phyloP scores from a whole-genome alignment of 2,888 invertebrate genomes.

The Odontocolon sp. region DNA sequence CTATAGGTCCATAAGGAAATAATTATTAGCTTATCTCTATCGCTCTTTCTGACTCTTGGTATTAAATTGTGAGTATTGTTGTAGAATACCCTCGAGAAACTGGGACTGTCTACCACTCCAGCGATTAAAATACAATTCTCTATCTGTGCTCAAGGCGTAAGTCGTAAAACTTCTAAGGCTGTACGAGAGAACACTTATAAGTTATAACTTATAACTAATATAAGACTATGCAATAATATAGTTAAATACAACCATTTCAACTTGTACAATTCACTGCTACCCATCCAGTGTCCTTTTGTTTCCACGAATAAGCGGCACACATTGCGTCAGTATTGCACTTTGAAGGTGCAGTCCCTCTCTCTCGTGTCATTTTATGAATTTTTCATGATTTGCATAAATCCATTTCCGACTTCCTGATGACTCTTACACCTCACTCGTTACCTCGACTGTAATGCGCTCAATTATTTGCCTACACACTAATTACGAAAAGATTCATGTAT shows the following conservation, averaged over 20 bases:
- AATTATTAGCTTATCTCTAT: conserved; percentile 50
- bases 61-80: background rate
- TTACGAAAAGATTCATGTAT: conserved; percentile 1
- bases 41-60: conserved; percentile 5
- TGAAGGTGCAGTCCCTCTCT: background rate
- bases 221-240: conserved; percentile 12
- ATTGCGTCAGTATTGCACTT: background rate
- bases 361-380: background rate
- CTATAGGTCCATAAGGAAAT: conserved; percentile 64
- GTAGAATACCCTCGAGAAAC: conserved; percentile 59
- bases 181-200: conserved; percentile 2
- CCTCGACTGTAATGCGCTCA: background rate
- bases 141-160: conserved; percentile 67
- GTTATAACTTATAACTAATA: conserved; percentile 5
- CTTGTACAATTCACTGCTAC: background rate
- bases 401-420: conserved; percentile 18
- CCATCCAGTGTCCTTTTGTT: conserved; percentile 36
- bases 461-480: background rate
- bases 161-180: conserved; percentile 69
- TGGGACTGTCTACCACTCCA: conserved; percentile 60
- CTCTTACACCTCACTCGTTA: background rate
- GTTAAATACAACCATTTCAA: background rate
- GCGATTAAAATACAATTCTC: conserved; percentile 69
- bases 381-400: conserved; percentile 25
- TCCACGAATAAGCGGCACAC: background rate